Evolutionary conservation across 2,113 vertebrate genomes (phyloP).

Genomic region (Trematocara variabile): DNA sequence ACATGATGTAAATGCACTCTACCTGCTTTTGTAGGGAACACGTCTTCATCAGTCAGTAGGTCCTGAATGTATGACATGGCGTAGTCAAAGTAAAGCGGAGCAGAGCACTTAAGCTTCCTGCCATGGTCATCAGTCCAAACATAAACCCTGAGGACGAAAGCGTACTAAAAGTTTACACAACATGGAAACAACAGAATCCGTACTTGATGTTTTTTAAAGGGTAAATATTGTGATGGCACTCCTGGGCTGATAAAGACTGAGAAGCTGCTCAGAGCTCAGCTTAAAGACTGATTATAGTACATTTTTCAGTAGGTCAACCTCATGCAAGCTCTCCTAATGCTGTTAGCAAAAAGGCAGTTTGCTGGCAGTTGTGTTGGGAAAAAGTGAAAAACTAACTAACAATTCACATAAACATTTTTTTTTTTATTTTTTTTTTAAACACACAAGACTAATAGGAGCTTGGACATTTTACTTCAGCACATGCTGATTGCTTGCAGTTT

Average conservation of each 20-base stretch:
- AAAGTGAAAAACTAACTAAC: not conserved
- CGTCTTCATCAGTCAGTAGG: slow-evolving; percentile 75
- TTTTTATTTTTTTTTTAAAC: not conserved
- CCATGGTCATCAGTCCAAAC: slow-evolving; percentile 79
- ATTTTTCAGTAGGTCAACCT: not conserved
- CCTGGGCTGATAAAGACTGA: not conserved
- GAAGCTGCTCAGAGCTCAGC: not conserved
- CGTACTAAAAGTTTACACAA: not conserved
- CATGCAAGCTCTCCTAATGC: not conserved
- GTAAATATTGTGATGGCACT: not conserved
- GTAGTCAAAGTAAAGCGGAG: slow-evolving; percentile 78
- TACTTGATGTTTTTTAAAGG: not conserved
- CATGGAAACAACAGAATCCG: not conserved
- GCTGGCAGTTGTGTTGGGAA: not conserved
- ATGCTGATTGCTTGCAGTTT: not conserved
- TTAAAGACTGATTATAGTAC: not conserved
- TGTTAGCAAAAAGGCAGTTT: not conserved
- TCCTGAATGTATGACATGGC: slow-evolving; percentile 82
- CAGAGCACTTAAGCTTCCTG: slow-evolving; percentile 78
- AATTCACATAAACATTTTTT: not conserved
- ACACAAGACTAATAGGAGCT: accelerated
- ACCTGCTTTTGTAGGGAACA: slow-evolving; percentile 79
- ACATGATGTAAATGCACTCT: not conserved
- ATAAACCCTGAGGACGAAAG: slow-evolving; percentile 51
- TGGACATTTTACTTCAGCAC: not conserved